phyloP scores from a whole-genome alignment of 1,140 invertebrate species.

The roundworm (Caenorhabditis elegans) region WBcel235 BX284602.5:6135501-6136000 shows the following conservation, averaged over 20 bases:
- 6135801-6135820: neutral
- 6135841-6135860: slow-evolving; percentile 1
- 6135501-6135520: too few relatives aligned
- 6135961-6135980: neutral
- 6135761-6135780: neutral
- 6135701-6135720: too few relatives aligned
- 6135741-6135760: slow-evolving; percentile 18
- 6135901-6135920: neutral
- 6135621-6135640: too few relatives aligned
- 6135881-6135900: neutral
- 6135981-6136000: neutral
- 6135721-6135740: slow-evolving; percentile 2
- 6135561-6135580: too few relatives aligned
- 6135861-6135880: slow-evolving; percentile 24
- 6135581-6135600: too few relatives aligned
- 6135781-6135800: neutral
- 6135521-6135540: too few relatives aligned
- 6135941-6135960: neutral
- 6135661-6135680: too few relatives aligned
- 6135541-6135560: too few relatives aligned
- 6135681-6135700: too few relatives aligned
- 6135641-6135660: too few relatives aligned
- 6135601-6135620: too few relatives aligned
- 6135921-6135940: slow-evolving; percentile 15
- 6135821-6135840: neutral